phyloP scores from a whole-genome alignment of 2,888 invertebrate species.

The Eilema sororculum region DNA sequence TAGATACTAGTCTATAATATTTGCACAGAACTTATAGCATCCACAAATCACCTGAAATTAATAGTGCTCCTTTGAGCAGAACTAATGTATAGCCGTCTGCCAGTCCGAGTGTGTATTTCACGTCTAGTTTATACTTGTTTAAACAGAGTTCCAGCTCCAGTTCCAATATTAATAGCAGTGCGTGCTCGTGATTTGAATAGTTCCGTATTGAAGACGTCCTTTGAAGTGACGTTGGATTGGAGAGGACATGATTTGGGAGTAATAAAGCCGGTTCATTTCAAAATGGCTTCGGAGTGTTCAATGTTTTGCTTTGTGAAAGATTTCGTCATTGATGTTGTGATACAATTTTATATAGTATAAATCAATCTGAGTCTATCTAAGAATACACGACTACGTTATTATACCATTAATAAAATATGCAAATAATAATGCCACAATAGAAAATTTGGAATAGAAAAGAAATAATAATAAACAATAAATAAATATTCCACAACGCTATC shows the following conservation, averaged over 20 bases:
- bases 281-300: background rate
- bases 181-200: constrained; percentile 75
- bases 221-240: constrained; percentile 23
- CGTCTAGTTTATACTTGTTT: constrained; percentile 58
- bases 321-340: no score
- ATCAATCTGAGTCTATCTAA: no score
- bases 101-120: constrained; percentile 49
- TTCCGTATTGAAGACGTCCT: constrained; percentile 62
- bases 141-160: constrained; percentile 52
- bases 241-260: constrained; percentile 38
- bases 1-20: background rate
- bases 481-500: no score
- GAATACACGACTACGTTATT: no score
- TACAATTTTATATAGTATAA: no score
- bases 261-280: background rate
- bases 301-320: background rate
- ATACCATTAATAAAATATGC: no score
- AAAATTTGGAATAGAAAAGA: no score
- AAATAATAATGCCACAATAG: no score
- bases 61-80: constrained; percentile 18
- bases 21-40: background rate
- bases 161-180: constrained; percentile 70
- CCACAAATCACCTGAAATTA: constrained; percentile 14
- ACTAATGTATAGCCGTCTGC: constrained; percentile 43
- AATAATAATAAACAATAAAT: no score